Evolutionary conservation across 1,140 invertebrate genomes (phyloP), one percentile per base, ranked within the genome.

Genomic region (Neoseiulus cucumeris): DNA sequence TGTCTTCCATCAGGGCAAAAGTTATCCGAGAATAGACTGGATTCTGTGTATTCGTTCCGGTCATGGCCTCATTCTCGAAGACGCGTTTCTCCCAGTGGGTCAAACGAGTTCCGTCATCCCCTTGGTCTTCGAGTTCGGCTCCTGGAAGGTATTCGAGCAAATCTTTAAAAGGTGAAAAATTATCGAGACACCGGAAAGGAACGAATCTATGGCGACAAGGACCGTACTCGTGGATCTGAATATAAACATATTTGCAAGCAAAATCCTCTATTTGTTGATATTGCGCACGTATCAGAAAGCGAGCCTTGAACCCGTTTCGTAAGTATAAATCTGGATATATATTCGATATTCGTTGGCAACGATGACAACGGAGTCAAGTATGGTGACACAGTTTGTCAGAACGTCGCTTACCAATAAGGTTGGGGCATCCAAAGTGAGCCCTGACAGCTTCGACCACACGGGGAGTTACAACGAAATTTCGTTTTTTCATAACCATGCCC

Each of bases 11-110:
- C 44, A 98, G 78, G 0, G 95, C 95, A 42, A 99, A 79, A 0
- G 93, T 98, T 67, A 99, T 86, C 44, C 91, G 78, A 0, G 92
- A 97, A 75, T 98, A 97, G 0, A 96, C 89, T 0, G 93, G 92
- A 78, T 96, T 94, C 76, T 98, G 94, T 0, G 95, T 98, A 74
- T 98, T 95, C 0, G 93, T 98, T 0, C 94, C 95, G 0, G 95
- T 98, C 95, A 99, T 99, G 0, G 92, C 93, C 80, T 99, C 95
- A 78, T 98, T 98, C 88, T 98, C 94, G 76, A 98, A 95, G 7
- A 97, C 84, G 64, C 94, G 76, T 73, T 98, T 98, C 76, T 98
- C 94, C 93, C 94, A 98, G 75, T 99, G 95, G 1, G 94, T 98
- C 9, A 98, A 77, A 0, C 87, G 87, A 0, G 95, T 98, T 9